Percentiles rank a stretch among this genome's conserved stretches.
Conservation (phyloP, 2,888 invertebrate genomes). For the Aquatica leii region DNA sequence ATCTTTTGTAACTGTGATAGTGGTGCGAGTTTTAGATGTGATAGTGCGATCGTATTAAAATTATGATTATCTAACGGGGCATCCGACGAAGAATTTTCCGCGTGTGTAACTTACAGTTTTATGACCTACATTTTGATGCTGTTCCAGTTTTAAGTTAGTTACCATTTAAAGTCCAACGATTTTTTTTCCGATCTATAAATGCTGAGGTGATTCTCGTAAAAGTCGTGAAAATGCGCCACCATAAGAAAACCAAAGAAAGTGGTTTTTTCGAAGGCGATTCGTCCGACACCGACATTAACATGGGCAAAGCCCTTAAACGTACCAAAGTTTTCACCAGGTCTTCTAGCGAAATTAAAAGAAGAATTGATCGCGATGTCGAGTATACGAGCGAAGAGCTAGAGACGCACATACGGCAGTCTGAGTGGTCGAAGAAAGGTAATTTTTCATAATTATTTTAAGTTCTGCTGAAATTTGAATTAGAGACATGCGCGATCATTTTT, state of each 20-base stretch:
- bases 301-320: conserved; percentile 60
- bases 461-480: too few relatives aligned
- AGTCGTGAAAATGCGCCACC: conserved; percentile 56
- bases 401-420: conserved; percentile 49
- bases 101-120: conserved; percentile 31
- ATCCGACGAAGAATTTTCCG: conserved; percentile 17
- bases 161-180: neutral
- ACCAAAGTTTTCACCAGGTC: conserved; percentile 56
- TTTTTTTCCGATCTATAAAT: too few relatives aligned
- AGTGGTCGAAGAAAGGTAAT: conserved; percentile 42
- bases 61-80: conserved; percentile 22
- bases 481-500: too few relatives aligned
- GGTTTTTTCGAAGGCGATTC: conserved; percentile 83
- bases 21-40: conserved; percentile 24
- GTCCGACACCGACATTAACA: conserved; percentile 66
- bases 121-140: conserved; percentile 26
- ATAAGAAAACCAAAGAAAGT: conserved; percentile 72
- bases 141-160: conserved; percentile 1
- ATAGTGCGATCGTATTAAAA: conserved; percentile 17
- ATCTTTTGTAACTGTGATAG: conserved; percentile 30
- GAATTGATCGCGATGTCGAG: conserved; percentile 46
- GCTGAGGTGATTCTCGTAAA: neutral
- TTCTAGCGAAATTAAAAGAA: conserved; percentile 50
- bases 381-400: conserved; percentile 56
- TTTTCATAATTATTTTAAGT: neutral